Percentiles rank a stretch among this genome's conserved stretches.
phyloP scores from a whole-genome alignment of 2,113 vertebrate genomes.

The Patagioenas fasciata region DNA sequence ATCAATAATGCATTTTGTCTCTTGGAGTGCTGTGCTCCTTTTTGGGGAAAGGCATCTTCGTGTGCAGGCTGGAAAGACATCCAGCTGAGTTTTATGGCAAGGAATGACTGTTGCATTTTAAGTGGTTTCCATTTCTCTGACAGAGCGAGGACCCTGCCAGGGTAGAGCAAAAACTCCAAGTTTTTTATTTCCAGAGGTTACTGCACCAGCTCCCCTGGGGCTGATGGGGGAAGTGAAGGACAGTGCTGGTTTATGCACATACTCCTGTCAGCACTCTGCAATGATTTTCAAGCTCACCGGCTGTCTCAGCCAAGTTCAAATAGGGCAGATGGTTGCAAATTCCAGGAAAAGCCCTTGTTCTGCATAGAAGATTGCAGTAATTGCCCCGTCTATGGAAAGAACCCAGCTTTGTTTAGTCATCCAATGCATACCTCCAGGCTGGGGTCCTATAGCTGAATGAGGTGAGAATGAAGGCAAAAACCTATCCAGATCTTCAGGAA shows the following conservation, averaged over 20 bases:
- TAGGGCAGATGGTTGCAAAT: background rate
- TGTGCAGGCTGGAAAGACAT: background rate
- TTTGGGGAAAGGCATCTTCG: background rate
- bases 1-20: background rate
- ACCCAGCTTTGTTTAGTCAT: background rate
- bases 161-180: background rate
- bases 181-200: background rate
- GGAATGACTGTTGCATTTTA: background rate
- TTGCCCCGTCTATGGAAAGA: background rate
- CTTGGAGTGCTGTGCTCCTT: background rate
- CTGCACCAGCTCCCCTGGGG: background rate
- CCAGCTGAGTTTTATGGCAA: background rate
- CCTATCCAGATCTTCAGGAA: background rate
- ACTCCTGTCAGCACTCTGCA: background rate
- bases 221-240: background rate
- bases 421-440: background rate
- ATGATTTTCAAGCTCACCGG: background rate
- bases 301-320: background rate
- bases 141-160: background rate
- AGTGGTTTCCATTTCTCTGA: background rate
- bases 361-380: background rate
- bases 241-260: background rate
- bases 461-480: background rate
- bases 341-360: constrained; percentile 24
- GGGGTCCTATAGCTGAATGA: background rate